phyloP scores from a whole-genome alignment of 2,113 vertebrate genomes.

The Daphoenositta chrysoptera region DNA sequence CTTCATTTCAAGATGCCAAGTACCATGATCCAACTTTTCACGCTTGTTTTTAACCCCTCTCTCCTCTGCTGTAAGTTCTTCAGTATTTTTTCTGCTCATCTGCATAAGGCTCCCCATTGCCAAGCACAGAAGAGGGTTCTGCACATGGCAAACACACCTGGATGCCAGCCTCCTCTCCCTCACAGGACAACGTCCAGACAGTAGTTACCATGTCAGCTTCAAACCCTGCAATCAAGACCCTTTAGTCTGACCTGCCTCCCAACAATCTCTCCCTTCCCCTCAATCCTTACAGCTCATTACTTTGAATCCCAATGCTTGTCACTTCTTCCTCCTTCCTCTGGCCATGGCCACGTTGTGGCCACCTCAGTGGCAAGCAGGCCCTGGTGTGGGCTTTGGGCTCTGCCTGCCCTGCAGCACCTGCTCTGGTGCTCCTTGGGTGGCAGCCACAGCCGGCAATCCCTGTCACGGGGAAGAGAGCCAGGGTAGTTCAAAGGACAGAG shows the following conservation, averaged over 20 bases:
- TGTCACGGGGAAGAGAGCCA: fast-evolving
- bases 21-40: conserved; percentile 9
- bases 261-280: fast-evolving
- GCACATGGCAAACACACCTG: fast-evolving
- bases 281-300: neutral
- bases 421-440: neutral
- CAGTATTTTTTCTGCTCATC: neutral
- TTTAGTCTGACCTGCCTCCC: neutral
- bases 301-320: neutral
- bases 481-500: neutral
- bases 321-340: neutral
- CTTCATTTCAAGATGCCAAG: conserved; percentile 31
- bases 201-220: fast-evolving
- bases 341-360: fast-evolving
- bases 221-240: neutral
- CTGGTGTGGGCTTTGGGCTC: neutral
- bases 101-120: neutral
- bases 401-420: neutral
- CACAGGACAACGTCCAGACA: neutral
- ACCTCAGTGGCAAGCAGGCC: neutral
- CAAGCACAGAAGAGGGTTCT: neutral
- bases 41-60: conserved; percentile 31
- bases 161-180: neutral
- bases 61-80: neutral
- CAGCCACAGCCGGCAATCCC: neutral